Conservation (phyloP, 2,113 vertebrate species). For the Mirza zaza region DNA sequence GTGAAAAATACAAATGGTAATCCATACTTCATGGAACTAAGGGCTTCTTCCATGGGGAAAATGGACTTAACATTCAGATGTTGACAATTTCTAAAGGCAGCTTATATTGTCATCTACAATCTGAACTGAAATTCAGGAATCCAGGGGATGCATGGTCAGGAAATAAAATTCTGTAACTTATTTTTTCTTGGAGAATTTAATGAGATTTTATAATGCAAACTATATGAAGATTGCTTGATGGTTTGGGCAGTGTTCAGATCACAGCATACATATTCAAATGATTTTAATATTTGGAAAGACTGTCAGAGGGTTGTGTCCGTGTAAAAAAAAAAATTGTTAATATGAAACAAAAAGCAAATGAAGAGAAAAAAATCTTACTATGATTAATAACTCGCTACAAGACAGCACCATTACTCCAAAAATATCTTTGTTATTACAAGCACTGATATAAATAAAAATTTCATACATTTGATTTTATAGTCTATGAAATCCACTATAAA, state of each 20-base stretch:
- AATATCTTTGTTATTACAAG: slow-evolving; percentile 70
- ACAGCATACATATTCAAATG: slow-evolving; percentile 84
- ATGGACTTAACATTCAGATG: slow-evolving; percentile 87
- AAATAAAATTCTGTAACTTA: slow-evolving; percentile 85
- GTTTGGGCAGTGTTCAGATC: slow-evolving; percentile 85
- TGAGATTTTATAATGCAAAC: slow-evolving; percentile 86
- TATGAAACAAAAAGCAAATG: slow-evolving; percentile 87
- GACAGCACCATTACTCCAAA: slow-evolving; percentile 87
- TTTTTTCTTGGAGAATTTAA: slow-evolving; percentile 87
- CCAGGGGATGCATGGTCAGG: slow-evolving; percentile 84
- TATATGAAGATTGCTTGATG: slow-evolving; percentile 86
- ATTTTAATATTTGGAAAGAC: slow-evolving; percentile 87
- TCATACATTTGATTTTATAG: slow-evolving; percentile 49
- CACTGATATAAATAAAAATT: slow-evolving; percentile 69
- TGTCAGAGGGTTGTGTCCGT: slow-evolving; percentile 88
- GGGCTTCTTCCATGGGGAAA: slow-evolving; percentile 88
- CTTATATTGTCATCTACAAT: slow-evolving; percentile 86
- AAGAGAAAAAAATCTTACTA: slow-evolving; percentile 89
- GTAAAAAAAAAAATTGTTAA: slow-evolving; percentile 88
- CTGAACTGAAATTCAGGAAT: slow-evolving; percentile 87
- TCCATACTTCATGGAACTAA: slow-evolving; percentile 90
- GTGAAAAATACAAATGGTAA: slow-evolving; percentile 91
- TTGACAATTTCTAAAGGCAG: slow-evolving; percentile 87
- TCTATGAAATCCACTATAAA: slow-evolving; percentile 69
- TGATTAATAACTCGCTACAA: slow-evolving; percentile 90